These are phyloP conservation scores for Trachurus trachurus DNA, from an alignment of 2,797 vertebrate species.

Conservation along the genomic window DNA sequence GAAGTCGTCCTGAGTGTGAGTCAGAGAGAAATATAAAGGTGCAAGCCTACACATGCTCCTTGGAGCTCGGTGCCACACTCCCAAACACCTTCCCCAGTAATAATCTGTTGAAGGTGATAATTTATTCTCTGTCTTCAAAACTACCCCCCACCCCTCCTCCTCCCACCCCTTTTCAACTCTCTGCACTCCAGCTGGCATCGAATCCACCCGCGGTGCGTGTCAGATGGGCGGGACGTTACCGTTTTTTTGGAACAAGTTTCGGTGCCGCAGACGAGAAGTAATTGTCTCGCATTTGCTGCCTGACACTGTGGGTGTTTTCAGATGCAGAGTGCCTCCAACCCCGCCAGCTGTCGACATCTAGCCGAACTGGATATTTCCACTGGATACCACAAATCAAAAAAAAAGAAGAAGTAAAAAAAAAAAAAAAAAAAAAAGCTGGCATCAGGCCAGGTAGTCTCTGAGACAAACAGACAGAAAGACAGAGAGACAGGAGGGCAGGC, in stretches of 20 bases:
- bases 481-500: slow-evolving; percentile 20
- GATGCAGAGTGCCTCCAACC: slow-evolving; percentile 63
- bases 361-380: slow-evolving; percentile 65
- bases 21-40: slow-evolving; percentile 44
- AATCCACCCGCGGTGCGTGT: slow-evolving; percentile 63
- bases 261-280: slow-evolving; percentile 60
- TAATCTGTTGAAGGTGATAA: slow-evolving; percentile 76
- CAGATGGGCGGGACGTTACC: slow-evolving; percentile 64
- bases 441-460: slow-evolving; percentile 48
- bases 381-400: slow-evolving; percentile 24
- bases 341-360: slow-evolving; percentile 67
- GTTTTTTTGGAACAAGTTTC: slow-evolving; percentile 65
- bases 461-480: slow-evolving; percentile 29
- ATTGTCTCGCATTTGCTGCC: slow-evolving; percentile 65
- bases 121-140: slow-evolving; percentile 74
- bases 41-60: slow-evolving; percentile 66
- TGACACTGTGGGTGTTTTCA: slow-evolving; percentile 68
- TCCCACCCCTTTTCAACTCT: slow-evolving; percentile 22
- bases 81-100: slow-evolving; percentile 70
- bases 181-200: slow-evolving; percentile 72
- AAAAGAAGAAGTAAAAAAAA: background rate
- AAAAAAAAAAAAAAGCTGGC: slow-evolving; percentile 43
- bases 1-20: slow-evolving; percentile 14
- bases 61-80: slow-evolving; percentile 52
- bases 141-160: slow-evolving; percentile 9